Conservation (phyloP, 2,888 invertebrate species). For the Acanthococcus lagerstroemiae region DNA sequence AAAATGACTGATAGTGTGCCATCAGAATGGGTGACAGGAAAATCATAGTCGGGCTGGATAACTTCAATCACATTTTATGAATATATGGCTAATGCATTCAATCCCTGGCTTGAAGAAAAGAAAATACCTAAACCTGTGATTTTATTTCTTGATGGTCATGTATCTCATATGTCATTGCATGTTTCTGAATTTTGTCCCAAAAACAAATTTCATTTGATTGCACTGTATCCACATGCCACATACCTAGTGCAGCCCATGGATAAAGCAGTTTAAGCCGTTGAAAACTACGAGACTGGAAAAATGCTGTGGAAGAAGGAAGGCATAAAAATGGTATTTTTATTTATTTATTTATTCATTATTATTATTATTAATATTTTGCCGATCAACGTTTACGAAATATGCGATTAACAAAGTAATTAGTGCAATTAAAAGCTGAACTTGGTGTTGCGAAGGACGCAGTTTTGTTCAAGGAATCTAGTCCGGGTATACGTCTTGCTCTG, state of each 20-base stretch:
- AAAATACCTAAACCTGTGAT: conserved; percentile 37
- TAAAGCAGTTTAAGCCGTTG: conserved; percentile 35
- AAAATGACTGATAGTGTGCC: conserved; percentile 34
- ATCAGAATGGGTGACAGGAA: conserved; percentile 34
- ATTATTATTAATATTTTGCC: too few relatives aligned
- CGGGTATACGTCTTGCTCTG: too few relatives aligned
- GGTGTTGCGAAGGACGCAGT: too few relatives aligned
- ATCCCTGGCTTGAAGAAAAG: conserved; percentile 34
- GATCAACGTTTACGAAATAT: too few relatives aligned
- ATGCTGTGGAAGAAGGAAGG: too few relatives aligned
- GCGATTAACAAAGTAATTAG: too few relatives aligned
- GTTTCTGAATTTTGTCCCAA: conserved; percentile 33
- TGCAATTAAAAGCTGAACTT: too few relatives aligned
- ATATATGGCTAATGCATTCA: conserved; percentile 35
- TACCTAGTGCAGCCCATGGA: conserved; percentile 36
- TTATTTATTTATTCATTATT: too few relatives aligned
- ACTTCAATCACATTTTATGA: conserved; percentile 34
- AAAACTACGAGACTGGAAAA: too few relatives aligned
- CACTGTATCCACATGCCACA: conserved; percentile 35
- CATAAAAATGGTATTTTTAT: too few relatives aligned
- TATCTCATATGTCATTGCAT: conserved; percentile 38
- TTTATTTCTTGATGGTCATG: conserved; percentile 41
- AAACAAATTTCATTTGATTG: conserved; percentile 34
- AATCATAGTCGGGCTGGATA: conserved; percentile 35
- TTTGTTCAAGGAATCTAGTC: too few relatives aligned